Evolutionary conservation across 2,888 invertebrate species (phyloP).

Genomic region (Caenorhabditis parvicauda): DNA sequence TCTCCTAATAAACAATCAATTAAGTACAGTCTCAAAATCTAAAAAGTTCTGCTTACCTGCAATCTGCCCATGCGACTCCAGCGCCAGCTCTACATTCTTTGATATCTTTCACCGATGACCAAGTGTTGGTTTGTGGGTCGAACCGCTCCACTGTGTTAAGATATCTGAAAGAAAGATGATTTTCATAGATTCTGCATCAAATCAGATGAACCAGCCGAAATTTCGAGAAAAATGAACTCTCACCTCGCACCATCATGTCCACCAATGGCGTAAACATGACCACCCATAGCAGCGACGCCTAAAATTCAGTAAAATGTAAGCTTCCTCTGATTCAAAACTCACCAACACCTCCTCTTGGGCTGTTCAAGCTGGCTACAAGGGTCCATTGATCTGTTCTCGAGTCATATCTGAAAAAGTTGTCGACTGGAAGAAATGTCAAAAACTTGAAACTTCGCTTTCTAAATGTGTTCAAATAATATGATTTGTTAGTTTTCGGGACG

Average conservation of each 20-base stretch:
- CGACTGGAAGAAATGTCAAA: too few species aligned
- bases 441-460: too few species aligned
- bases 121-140: conserved; percentile 60
- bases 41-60: too few species aligned
- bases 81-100: conserved; percentile 62
- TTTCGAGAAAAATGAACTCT: background rate
- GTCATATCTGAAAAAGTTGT: too few species aligned
- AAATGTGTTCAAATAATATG: too few species aligned
- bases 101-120: conserved; percentile 63
- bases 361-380: conserved; percentile 45
- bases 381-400: conserved; percentile 64
- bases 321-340: too few species aligned
- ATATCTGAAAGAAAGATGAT: conserved; percentile 39
- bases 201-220: background rate
- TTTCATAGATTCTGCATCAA: background rate
- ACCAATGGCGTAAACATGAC: conserved; percentile 63
- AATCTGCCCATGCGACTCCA: conserved; percentile 52
- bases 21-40: too few species aligned
- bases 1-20: too few species aligned
- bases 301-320: too few species aligned
- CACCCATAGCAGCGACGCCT: conserved; percentile 63
- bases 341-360: conserved; percentile 62
- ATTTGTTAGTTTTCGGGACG: too few species aligned
- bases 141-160: conserved; percentile 57
- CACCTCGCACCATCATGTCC: conserved; percentile 59